Percentiles rank a stretch among this genome's conserved stretches.
Evolutionary conservation across 2,113 vertebrate species (phyloP).

Genomic region (Perccottus glenii): DNA sequence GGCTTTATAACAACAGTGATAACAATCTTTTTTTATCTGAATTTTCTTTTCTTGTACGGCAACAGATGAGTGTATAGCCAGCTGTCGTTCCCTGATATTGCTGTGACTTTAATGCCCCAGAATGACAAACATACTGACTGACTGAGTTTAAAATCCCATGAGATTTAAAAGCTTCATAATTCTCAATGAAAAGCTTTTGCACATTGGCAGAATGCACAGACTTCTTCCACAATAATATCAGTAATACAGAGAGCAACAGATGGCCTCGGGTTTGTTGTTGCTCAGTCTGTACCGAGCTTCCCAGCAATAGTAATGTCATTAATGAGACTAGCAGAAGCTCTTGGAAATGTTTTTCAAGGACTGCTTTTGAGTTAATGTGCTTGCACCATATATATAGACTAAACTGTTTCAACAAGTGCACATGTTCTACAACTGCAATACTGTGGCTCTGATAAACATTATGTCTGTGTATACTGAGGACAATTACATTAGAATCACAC

Average conservation of each 20-base stretch:
- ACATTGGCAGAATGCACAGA: neutral
- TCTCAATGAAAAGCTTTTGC: neutral
- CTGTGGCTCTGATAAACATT: too few relatives aligned
- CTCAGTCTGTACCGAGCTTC: neutral
- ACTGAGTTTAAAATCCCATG: neutral
- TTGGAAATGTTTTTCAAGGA: neutral
- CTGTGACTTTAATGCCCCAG: neutral
- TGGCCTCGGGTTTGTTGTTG: slow-evolving; percentile 29
- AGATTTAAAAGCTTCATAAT: neutral
- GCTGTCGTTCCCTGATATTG: neutral
- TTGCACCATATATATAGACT: too few relatives aligned
- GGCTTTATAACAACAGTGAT: neutral
- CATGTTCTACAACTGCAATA: too few relatives aligned
- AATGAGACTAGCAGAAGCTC: slow-evolving; percentile 13
- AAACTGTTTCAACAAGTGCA: too few relatives aligned
- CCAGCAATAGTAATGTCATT: slow-evolving; percentile 11
- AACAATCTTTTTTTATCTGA: neutral
- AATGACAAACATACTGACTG: neutral
- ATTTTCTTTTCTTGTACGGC: neutral
- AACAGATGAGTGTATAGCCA: neutral
- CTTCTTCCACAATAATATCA: neutral
- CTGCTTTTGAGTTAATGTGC: neutral
- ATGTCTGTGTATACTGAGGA: too few relatives aligned
- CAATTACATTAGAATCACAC: too few relatives aligned
- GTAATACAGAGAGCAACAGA: slow-evolving; percentile 18